These are phyloP conservation scores for Apis dorsata DNA, from an alignment of 1,140 invertebrate species.

Conservation along the genomic window DNA sequence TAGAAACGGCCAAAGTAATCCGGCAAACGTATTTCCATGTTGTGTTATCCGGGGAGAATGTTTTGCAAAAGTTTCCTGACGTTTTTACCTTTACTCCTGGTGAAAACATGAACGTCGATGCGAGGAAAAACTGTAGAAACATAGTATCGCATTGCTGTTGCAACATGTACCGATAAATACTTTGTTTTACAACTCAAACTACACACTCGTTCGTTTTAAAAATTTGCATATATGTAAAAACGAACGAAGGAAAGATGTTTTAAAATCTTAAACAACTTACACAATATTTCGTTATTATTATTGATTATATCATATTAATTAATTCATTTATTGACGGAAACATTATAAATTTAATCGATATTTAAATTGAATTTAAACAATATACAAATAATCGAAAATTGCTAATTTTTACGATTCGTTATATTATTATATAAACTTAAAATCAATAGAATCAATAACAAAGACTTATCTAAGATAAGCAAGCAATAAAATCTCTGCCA, in stretches of 20 bases:
- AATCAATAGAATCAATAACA: no score
- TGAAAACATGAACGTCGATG: slow-evolving; percentile 4
- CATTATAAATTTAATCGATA: neutral
- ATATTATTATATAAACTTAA: no score
- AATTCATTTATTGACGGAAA: neutral
- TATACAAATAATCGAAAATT: no score
- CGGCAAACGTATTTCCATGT: neutral
- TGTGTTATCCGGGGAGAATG: neutral
- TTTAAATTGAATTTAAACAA: neutral
- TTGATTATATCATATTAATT: neutral
- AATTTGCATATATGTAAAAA: neutral
- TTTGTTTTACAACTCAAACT: slow-evolving; percentile 29
- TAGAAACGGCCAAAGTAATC: neutral
- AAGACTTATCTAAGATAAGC: no score
- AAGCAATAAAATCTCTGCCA: no score
- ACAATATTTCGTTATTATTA: neutral
- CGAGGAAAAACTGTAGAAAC: slow-evolving; percentile 20
- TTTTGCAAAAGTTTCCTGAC: slow-evolving; percentile 21
- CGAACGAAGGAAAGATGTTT: neutral
- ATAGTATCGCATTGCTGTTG: neutral
- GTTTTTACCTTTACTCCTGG: neutral
- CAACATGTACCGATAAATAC: slow-evolving; percentile 21
- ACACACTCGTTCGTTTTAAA: neutral
- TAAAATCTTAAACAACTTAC: neutral
- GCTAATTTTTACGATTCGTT: no score